A percentile compares a stretch with the other conserved stretches of the same genome.
Conservation (phyloP, 2,113 vertebrate species). For the Parus major region DNA sequence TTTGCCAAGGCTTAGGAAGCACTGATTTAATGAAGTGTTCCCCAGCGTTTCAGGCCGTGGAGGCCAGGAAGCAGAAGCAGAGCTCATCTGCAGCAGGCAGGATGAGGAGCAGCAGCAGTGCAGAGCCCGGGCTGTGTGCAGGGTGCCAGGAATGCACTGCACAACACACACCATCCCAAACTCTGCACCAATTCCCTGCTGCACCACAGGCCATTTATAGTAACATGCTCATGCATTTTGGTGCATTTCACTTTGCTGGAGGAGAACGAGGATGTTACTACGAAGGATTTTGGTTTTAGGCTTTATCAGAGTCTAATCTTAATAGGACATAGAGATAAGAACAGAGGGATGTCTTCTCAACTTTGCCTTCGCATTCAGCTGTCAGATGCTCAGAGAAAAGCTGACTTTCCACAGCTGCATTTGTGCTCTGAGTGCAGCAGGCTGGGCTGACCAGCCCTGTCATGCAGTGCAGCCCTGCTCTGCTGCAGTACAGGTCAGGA, state of each 20-base stretch:
- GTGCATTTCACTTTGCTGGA: not conserved
- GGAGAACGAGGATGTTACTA: not conserved
- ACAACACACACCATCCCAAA: not conserved
- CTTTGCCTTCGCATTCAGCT: not conserved
- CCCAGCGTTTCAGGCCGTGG: not conserved
- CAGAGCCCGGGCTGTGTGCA: not conserved
- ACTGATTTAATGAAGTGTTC: not conserved
- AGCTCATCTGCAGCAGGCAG: not conserved
- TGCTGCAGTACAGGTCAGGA: not conserved
- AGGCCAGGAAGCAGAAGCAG: not conserved
- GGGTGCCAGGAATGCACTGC: not conserved
- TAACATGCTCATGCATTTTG: not conserved
- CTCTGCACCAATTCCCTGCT: constrained; percentile 29
- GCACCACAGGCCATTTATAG: constrained; percentile 34
- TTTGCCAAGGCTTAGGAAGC: not conserved
- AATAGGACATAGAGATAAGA: not conserved
- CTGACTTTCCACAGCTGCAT: not conserved
- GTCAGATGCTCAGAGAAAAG: not conserved
- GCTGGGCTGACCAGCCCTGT: not conserved
- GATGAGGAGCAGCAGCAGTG: not conserved
- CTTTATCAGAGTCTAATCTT: not conserved
- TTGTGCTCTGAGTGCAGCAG: not conserved
- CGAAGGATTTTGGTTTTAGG: not conserved
- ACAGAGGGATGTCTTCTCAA: not conserved
- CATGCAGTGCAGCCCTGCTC: not conserved